Evolutionary conservation across 2,888 invertebrate genomes (phyloP).

Genomic region (Drosophila niveifrons): DNA sequence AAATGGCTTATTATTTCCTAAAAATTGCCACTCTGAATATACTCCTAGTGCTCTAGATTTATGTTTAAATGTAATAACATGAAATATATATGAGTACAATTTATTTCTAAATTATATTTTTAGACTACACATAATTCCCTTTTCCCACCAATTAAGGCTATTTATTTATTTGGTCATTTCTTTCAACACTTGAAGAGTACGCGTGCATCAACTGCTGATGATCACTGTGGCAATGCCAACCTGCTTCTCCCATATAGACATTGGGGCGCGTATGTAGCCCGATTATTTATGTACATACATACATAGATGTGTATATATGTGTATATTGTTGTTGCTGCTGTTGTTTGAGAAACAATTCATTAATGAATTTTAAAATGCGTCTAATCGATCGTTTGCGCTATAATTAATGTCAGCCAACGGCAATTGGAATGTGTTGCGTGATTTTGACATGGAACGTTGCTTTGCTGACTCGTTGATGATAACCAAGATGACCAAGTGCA

Average conservation of each 20-base stretch:
- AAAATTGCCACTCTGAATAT: too few relatives aligned
- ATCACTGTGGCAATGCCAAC: constrained; percentile 48
- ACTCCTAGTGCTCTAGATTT: too few relatives aligned
- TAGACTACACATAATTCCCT: neutral
- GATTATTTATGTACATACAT: constrained; percentile 71
- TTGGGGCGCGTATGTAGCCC: constrained; percentile 55
- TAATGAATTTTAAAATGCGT: constrained; percentile 80
- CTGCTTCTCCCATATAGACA: constrained; percentile 54
- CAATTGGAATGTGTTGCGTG: constrained; percentile 74
- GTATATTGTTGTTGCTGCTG: constrained; percentile 42
- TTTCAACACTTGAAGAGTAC: neutral
- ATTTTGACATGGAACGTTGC: constrained; percentile 39
- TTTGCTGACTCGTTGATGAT: constrained; percentile 19
- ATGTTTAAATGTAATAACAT: too few relatives aligned
- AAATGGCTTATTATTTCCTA: too few relatives aligned
- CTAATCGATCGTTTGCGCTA: constrained; percentile 80
- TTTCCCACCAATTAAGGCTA: neutral
- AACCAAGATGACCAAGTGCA: constrained; percentile 2
- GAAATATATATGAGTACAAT: too few relatives aligned
- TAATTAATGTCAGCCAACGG: constrained; percentile 74
- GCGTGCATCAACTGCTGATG: constrained; percentile 27
- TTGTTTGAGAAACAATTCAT: constrained; percentile 80
- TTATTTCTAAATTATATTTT: too few relatives aligned
- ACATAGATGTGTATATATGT: constrained; percentile 51
- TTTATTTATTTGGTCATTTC: neutral